These are phyloP conservation scores for Bagarius yarrelli DNA, from an alignment of 2,113 vertebrate genomes.

Conservation along the genomic window DNA sequence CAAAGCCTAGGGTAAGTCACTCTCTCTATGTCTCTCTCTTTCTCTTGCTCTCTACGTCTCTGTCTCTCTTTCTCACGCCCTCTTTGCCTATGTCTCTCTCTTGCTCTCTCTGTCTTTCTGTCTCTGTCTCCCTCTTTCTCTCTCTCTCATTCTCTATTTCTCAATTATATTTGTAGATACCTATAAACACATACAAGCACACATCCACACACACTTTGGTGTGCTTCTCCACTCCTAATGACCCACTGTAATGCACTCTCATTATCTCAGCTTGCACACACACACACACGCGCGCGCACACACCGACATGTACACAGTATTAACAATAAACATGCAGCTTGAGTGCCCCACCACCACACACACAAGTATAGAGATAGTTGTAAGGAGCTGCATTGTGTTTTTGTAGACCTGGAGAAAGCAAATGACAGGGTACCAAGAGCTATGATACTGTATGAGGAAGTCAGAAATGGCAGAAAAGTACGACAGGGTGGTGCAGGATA, in stretches of 20 bases:
- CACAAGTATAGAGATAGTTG: too few species aligned
- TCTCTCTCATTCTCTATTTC: neutral
- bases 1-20: too few species aligned
- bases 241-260: conserved; percentile 28
- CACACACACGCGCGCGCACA: conserved; percentile 8
- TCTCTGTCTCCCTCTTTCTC: neutral
- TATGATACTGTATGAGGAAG: too few species aligned
- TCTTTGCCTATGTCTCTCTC: neutral
- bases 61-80: neutral
- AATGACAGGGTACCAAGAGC: too few species aligned
- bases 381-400: too few species aligned
- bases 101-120: neutral
- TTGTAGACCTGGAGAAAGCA: too few species aligned
- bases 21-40: neutral
- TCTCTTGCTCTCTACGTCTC: neutral
- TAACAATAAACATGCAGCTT: conserved; percentile 30
- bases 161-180: neutral
- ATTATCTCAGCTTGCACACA: conserved; percentile 22
- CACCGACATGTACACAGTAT: neutral
- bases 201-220: conserved; percentile 16
- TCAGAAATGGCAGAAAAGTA: too few species aligned
- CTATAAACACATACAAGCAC: conserved; percentile 14
- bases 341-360: neutral
- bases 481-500: too few species aligned
- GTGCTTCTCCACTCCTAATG: conserved; percentile 8